phyloP scores from a whole-genome alignment of 2,797 vertebrate species.

The Lithobates pipiens region DNA sequence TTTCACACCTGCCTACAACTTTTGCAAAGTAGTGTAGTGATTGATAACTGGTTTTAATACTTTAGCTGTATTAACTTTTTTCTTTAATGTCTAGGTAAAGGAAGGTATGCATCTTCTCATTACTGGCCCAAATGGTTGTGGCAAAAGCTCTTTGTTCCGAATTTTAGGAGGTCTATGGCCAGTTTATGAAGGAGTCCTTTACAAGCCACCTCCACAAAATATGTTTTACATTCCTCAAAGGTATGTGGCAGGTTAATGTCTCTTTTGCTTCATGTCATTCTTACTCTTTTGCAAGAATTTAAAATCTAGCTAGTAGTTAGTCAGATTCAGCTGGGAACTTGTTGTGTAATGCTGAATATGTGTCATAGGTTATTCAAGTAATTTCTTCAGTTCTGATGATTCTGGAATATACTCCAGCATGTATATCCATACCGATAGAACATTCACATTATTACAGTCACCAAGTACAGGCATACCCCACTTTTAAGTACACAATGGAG shows the following conservation, averaged over 20 bases:
- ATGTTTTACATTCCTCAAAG: slow-evolving; percentile 98
- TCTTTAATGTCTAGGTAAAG: slow-evolving; percentile 78
- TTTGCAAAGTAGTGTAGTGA: no score
- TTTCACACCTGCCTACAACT: no score
- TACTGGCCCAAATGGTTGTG: slow-evolving; percentile 94
- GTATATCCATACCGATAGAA: no score
- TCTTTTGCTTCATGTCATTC: background rate
- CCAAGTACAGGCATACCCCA: no score
- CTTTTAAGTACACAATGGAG: no score
- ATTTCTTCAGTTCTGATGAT: no score
- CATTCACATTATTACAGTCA: no score
- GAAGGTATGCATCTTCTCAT: slow-evolving; percentile 94
- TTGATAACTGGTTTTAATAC: no score
- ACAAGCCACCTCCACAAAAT: slow-evolving; percentile 90
- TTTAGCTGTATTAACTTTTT: background rate
- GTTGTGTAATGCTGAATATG: no score
- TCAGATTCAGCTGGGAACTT: no score
- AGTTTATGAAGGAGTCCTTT: slow-evolving; percentile 89
- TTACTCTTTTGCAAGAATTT: background rate
- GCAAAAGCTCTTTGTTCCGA: slow-evolving; percentile 94
- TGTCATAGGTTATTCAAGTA: no score
- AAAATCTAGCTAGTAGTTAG: background rate
- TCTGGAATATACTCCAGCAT: no score
- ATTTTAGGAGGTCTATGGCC: slow-evolving; percentile 95
- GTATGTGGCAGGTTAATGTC: slow-evolving; percentile 69